phyloP scores from a whole-genome alignment of 2,797 vertebrate species.

The Phataginus tetradactyla region DNA sequence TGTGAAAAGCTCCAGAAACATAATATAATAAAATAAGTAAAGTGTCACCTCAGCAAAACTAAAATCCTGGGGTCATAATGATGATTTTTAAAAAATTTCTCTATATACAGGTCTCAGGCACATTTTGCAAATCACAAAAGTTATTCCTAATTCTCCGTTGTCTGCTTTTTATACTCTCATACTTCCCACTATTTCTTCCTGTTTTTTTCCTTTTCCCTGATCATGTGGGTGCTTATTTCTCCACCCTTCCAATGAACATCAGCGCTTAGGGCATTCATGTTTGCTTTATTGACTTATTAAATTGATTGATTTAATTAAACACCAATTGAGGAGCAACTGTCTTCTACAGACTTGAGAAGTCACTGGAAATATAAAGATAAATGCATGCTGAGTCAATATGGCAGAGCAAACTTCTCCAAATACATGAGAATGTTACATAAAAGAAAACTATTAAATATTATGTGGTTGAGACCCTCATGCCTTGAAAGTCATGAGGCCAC shows the following conservation, averaged over 20 bases:
- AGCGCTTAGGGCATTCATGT: not conserved
- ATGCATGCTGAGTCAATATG: not conserved
- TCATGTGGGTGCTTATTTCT: not conserved
- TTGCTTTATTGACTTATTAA: not conserved
- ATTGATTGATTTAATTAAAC: not conserved
- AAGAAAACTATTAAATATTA: not conserved
- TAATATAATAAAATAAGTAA: slow-evolving; percentile 5
- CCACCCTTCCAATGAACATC: not conserved
- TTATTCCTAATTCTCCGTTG: not conserved
- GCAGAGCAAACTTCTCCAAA: not conserved
- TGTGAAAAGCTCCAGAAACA: not conserved
- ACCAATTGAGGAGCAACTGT: not conserved
- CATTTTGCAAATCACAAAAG: not conserved
- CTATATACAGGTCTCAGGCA: not conserved
- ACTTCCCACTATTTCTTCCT: not conserved
- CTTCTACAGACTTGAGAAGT: not conserved
- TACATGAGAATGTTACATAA: not conserved
- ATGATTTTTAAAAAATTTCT: not conserved
- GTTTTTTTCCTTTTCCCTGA: not conserved
- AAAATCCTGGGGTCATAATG: not conserved
- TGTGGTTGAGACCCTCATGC: not conserved
- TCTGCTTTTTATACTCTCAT: not conserved
- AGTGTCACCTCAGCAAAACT: not conserved
- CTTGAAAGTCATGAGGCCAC: not conserved
- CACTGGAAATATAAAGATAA: not conserved